phyloP scores from a whole-genome alignment of 1,140 invertebrate species.

The Neuroterus valhalla region DNA sequence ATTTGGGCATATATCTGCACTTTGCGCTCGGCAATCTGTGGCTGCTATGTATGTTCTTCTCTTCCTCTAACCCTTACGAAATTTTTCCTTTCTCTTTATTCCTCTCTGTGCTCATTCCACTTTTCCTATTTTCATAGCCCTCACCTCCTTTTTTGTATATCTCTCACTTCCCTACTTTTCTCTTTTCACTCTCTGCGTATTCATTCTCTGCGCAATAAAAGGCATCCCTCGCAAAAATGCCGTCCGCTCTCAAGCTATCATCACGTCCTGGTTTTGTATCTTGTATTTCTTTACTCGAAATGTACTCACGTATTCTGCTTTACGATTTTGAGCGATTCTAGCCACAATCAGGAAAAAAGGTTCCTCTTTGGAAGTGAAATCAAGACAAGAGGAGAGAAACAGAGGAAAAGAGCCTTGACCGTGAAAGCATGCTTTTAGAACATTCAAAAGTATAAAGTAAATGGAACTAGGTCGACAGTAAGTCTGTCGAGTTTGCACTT shows the following conservation, averaged over 20 bases:
- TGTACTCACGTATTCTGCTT: background rate
- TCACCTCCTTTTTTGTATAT: conserved; percentile 42
- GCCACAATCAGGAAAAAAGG: conserved; percentile 13
- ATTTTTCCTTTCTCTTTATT: conserved; percentile 29
- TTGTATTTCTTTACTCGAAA: conserved; percentile 7
- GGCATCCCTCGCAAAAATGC: conserved; percentile 51
- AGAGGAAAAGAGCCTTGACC: conserved; percentile 20
- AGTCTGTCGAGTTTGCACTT: background rate
- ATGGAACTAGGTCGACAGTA: conserved; percentile 15
- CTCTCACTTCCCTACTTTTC: conserved; percentile 40
- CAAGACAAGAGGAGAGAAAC: conserved; percentile 7
- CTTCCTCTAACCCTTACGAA: conserved; percentile 36
- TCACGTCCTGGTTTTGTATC: conserved; percentile 29
- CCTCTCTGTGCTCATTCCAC: conserved; percentile 39
- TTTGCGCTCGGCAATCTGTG: conserved; percentile 51
- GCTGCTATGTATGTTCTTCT: conserved; percentile 37
- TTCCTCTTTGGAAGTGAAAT: background rate
- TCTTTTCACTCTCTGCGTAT: conserved; percentile 43
- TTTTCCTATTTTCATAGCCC: conserved; percentile 41
- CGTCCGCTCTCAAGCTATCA: conserved; percentile 47
- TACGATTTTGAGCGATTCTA: background rate
- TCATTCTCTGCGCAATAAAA: conserved; percentile 51
- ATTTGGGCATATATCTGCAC: conserved; percentile 59
- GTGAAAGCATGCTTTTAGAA: conserved; percentile 9
- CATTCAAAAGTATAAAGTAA: conserved; percentile 13